Conservation (phyloP, 35 echinoderm and acorn worm species). For the Apostichopus japonicus region DNA sequence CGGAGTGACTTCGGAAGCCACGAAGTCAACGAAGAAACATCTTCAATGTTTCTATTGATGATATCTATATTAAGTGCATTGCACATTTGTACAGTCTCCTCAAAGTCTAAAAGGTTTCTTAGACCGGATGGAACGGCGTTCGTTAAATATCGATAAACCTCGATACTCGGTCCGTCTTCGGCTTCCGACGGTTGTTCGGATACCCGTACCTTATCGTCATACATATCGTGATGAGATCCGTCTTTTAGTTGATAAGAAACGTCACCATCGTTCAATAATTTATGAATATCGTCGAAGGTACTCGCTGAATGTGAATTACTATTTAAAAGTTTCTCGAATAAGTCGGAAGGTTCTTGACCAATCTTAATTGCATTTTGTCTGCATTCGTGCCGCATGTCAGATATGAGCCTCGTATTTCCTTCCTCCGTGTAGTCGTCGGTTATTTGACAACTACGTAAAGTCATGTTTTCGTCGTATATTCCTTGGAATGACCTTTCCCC, state of each 20-base stretch:
- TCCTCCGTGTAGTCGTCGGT: conserved; percentile 18
- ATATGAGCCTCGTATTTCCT: background rate
- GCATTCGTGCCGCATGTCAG: conserved; percentile 23
- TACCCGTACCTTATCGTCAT: background rate
- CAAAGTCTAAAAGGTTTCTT: background rate
- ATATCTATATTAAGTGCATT: conserved; percentile 18
- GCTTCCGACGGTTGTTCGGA: background rate
- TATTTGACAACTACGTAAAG: conserved; percentile 35
- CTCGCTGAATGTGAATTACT: background rate
- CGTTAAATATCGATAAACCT: background rate
- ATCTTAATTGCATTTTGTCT: background rate
- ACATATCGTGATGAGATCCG: background rate
- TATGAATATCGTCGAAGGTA: conserved; percentile 15
- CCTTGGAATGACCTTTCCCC: background rate
- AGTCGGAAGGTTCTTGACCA: background rate
- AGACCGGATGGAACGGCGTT: background rate
- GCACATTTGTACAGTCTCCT: conserved; percentile 24
- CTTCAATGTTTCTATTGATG: background rate
- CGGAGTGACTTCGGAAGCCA: background rate
- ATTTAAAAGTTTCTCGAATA: background rate
- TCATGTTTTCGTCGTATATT: conserved; percentile 37
- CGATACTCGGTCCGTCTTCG: conserved; percentile 32
- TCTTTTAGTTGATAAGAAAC: background rate
- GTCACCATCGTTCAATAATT: background rate
- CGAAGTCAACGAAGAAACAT: background rate